A percentile compares a stretch with the other conserved stretches of the same genome.
These are phyloP conservation scores for Netelia virgata DNA, from an alignment of 2,888 invertebrate genomes.

Conservation along the genomic window DNA sequence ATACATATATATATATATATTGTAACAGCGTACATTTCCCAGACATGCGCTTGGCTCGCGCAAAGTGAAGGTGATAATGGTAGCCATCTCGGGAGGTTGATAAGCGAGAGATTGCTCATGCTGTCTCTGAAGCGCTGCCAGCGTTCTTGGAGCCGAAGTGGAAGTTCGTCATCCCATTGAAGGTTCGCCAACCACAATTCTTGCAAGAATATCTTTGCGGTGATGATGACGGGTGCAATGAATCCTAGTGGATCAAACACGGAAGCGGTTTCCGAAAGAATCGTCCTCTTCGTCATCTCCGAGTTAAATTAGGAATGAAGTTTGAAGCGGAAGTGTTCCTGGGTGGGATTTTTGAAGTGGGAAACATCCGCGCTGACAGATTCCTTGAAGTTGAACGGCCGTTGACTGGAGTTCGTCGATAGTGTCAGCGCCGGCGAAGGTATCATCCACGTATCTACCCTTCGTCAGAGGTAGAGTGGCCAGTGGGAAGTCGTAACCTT, in stretches of 20 bases:
- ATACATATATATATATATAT: no score
- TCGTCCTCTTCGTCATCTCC: not conserved
- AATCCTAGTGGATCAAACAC: constrained; percentile 12
- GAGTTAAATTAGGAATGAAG: not conserved
- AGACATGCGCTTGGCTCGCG: no score
- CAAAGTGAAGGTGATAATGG: not conserved
- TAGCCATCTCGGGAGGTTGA: constrained; percentile 17
- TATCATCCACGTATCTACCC: constrained; percentile 59
- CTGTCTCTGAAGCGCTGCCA: constrained; percentile 10
- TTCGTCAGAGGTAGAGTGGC: constrained; percentile 38
- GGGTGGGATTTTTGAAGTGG: constrained; percentile 14
- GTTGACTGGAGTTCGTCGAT: not conserved
- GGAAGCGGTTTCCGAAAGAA: constrained; percentile 10
- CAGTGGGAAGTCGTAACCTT: constrained; percentile 50
- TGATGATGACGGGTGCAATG: constrained; percentile 1
- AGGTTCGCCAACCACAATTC: constrained; percentile 30
- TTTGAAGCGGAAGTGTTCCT: not conserved
- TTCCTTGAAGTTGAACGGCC: not conserved
- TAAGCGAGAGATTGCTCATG: not conserved
- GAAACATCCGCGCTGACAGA: constrained; percentile 8
- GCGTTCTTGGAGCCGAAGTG: not conserved
- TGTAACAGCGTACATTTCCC: no score
- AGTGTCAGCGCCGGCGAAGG: constrained; percentile 37
- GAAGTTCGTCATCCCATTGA: not conserved
- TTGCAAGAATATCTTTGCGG: not conserved